These are phyloP conservation scores for Drosophila ironensis DNA, from an alignment of 1,140 invertebrate species.

Conservation along the genomic window DNA sequence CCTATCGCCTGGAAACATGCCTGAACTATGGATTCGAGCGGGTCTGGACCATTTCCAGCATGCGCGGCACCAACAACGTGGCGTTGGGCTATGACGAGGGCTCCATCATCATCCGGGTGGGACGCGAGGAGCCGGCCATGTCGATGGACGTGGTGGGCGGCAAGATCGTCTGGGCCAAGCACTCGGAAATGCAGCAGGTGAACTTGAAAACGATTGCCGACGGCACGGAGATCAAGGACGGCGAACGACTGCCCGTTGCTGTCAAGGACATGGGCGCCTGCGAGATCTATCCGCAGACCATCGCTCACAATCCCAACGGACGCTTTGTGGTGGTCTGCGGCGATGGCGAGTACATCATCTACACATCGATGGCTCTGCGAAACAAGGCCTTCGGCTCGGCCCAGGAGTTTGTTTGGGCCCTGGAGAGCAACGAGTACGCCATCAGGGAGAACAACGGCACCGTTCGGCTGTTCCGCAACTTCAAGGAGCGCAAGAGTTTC, in stretches of 20 bases:
- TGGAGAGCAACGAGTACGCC: slow-evolving; percentile 97
- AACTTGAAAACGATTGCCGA: slow-evolving; percentile 83
- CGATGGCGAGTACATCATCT: slow-evolving; percentile 99
- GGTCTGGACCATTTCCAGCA: slow-evolving; percentile 98
- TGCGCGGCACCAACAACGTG: slow-evolving; percentile 98
- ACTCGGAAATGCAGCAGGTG: slow-evolving; percentile 98
- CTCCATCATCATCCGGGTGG: slow-evolving; percentile 98
- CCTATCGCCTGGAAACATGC: slow-evolving; percentile 97
- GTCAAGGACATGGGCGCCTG: slow-evolving; percentile 99
- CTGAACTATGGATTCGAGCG: slow-evolving; percentile 99
- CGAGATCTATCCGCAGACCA: slow-evolving; percentile 99
- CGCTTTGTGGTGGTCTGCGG: slow-evolving; percentile 99
- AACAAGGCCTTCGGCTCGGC: slow-evolving; percentile 99
- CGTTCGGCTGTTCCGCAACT: slow-evolving; percentile 98
- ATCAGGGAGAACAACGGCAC: slow-evolving; percentile 95
- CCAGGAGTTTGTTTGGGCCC: slow-evolving; percentile 99
- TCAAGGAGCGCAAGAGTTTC: slow-evolving; percentile 97
- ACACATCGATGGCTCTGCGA: slow-evolving; percentile 98
- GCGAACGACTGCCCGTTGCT: slow-evolving; percentile 94
- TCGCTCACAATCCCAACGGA: slow-evolving; percentile 99
- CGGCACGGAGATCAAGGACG: slow-evolving; percentile 91
- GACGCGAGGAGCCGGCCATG: slow-evolving; percentile 98
- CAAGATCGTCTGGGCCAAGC: slow-evolving; percentile 99
- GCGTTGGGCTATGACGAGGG: slow-evolving; percentile 99
- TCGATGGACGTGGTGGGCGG: slow-evolving; percentile 99